These are phyloP conservation scores for Ondatra zibethicus DNA, from an alignment of 2,113 vertebrate species.

Conservation along the genomic window DNA sequence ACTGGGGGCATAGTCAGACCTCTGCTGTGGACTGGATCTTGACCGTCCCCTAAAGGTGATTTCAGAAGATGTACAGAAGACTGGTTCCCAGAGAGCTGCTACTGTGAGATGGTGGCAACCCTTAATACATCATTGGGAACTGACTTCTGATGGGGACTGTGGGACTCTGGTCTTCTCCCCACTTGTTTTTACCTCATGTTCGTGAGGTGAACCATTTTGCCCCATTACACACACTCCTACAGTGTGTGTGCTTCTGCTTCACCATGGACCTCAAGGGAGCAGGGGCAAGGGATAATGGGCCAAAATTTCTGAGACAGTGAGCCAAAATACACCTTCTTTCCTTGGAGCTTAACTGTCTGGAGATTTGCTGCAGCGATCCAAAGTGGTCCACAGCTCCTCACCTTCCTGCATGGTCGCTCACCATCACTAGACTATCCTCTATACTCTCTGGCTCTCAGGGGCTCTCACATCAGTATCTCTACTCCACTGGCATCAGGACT, in stretches of 20 bases:
- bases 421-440: background rate
- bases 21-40: background rate
- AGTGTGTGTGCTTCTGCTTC: background rate
- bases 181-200: background rate
- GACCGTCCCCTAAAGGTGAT: background rate
- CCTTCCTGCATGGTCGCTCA: fast-evolving
- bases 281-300: background rate
- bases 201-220: background rate
- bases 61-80: background rate
- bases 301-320: background rate
- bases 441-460: background rate
- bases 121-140: background rate
- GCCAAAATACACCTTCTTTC: background rate
- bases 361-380: background rate
- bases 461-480: background rate
- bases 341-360: background rate
- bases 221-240: background rate
- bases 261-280: background rate
- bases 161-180: background rate
- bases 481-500: background rate
- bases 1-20: background rate
- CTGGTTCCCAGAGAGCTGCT: background rate
- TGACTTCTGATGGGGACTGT: background rate
- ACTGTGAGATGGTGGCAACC: too few species aligned
- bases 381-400: background rate